A percentile compares a stretch with the other conserved stretches of the same genome.
phyloP scores from a whole-genome alignment of 2,797 vertebrate genomes.

The Columba guinea region DNA sequence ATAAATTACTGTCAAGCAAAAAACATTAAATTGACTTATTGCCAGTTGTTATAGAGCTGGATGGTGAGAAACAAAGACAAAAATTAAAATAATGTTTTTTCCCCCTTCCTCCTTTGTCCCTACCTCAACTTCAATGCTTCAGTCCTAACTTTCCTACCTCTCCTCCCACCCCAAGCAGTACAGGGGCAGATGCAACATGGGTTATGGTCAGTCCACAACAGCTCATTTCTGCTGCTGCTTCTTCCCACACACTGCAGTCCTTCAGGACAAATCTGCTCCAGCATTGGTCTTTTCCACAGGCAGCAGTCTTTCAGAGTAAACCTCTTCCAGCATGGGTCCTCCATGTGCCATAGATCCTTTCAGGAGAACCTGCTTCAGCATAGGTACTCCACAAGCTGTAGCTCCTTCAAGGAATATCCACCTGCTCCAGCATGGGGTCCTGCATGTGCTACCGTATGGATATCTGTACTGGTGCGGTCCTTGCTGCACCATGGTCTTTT shows the following conservation, averaged over 20 bases:
- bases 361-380: background rate
- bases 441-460: background rate
- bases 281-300: background rate
- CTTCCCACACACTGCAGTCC: background rate
- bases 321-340: background rate
- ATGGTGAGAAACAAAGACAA: background rate
- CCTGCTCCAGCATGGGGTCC: background rate
- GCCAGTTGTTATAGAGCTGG: background rate
- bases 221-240: background rate
- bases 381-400: no score
- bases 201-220: background rate
- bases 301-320: background rate
- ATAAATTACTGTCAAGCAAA: background rate
- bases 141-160: background rate
- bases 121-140: background rate
- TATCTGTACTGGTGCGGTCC: background rate
- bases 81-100: background rate
- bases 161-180: background rate
- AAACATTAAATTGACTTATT: background rate
- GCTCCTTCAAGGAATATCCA: background rate
- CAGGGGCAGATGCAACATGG: background rate
- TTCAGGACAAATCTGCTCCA: background rate
- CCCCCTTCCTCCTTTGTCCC: background rate
- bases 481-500: background rate
- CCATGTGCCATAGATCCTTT: background rate